Conservation (phyloP, 2,113 vertebrate species). For the Formicarius rufipectus region DNA sequence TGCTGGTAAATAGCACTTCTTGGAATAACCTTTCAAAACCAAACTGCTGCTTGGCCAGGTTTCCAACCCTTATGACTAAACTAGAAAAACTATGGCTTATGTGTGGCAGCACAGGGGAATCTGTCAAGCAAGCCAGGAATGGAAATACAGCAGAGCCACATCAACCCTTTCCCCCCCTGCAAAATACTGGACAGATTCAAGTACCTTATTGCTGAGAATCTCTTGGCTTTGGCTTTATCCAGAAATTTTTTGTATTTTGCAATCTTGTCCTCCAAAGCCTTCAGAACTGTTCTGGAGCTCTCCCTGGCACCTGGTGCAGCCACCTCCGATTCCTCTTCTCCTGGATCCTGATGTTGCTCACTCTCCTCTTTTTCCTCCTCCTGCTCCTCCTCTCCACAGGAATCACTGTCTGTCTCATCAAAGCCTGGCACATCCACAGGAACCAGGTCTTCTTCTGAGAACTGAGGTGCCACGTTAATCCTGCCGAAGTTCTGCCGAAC, state of each 20-base stretch:
- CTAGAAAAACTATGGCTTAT: not conserved
- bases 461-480: slow-evolving; percentile 90
- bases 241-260: slow-evolving; percentile 92
- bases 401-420: slow-evolving; percentile 73
- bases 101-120: not conserved
- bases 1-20: not conserved
- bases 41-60: not conserved
- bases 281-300: slow-evolving; percentile 75
- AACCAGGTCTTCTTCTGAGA: slow-evolving; percentile 89
- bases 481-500: slow-evolving; percentile 94
- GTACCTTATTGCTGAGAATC: slow-evolving; percentile 94
- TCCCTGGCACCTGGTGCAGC: slow-evolving; percentile 20
- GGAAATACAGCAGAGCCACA: not conserved
- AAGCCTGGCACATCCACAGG: slow-evolving; percentile 87
- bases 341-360: not conserved
- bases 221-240: slow-evolving; percentile 91
- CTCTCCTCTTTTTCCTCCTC: slow-evolving; percentile 58
- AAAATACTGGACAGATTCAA: not conserved
- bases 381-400: slow-evolving; percentile 61
- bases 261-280: slow-evolving; percentile 90
- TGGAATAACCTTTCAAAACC: not conserved
- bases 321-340: not conserved
- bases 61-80: not conserved
- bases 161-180: not conserved
- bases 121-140: not conserved